These are phyloP conservation scores for Scyliorhinus canicula DNA, from an alignment of 2,797 vertebrate genomes.

Conservation along the genomic window DNA sequence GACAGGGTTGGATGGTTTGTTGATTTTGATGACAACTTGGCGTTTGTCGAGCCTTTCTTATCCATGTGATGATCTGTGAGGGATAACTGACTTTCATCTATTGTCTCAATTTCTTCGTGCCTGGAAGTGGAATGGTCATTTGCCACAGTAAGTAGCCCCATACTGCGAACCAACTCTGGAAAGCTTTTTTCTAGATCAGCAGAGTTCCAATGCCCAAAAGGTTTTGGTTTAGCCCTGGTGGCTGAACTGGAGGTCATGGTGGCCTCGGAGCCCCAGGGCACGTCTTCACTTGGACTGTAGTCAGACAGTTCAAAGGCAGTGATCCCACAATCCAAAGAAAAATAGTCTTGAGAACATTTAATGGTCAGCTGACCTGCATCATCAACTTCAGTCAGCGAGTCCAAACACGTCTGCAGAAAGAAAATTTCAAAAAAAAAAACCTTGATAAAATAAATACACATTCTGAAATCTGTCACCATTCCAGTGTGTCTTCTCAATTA, in stretches of 20 bases:
- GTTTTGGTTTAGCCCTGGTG: constrained; percentile 50
- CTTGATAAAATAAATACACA: neutral
- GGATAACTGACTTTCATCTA: constrained; percentile 45
- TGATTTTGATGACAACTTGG: neutral
- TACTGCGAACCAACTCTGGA: constrained; percentile 69
- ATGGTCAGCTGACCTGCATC: constrained; percentile 94
- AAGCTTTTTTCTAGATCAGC: constrained; percentile 70
- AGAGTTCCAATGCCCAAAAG: constrained; percentile 64
- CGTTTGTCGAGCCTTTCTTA: constrained; percentile 44
- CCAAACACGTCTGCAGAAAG: constrained; percentile 79
- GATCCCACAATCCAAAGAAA: constrained; percentile 95
- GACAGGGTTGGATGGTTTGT: constrained; percentile 41
- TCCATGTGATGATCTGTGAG: constrained; percentile 35
- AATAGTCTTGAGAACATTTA: constrained; percentile 93
- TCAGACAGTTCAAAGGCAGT: constrained; percentile 92
- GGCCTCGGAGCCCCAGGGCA: constrained; percentile 57
- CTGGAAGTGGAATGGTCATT: constrained; percentile 54
- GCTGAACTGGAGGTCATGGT: constrained; percentile 51
- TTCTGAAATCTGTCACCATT: neutral
- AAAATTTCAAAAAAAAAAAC: constrained; percentile 41
- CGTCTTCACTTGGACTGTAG: constrained; percentile 86
- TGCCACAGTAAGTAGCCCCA: constrained; percentile 68
- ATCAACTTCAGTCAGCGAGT: constrained; percentile 88
- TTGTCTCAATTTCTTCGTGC: constrained; percentile 49
- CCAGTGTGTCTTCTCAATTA: neutral